phyloP scores from a whole-genome alignment of 2,797 vertebrate genomes.

The Sus cebifrons region DNA sequence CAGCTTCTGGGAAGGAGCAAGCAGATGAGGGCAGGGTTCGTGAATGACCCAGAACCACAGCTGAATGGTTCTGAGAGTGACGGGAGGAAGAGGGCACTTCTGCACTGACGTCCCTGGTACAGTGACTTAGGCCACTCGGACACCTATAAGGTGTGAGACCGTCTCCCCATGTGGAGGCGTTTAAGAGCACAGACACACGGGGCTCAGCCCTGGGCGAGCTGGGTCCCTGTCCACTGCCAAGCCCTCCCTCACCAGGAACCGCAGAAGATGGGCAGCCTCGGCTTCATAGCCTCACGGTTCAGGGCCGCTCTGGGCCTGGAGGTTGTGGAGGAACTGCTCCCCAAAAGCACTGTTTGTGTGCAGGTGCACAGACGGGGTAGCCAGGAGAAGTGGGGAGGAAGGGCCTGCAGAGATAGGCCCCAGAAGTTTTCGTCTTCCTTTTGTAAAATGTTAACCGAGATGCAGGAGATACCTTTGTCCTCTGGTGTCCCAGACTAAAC shows the following conservation, averaged over 20 bases:
- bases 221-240: background rate
- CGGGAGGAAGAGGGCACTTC: background rate
- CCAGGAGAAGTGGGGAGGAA: background rate
- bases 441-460: background rate
- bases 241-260: background rate
- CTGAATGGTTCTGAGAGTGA: background rate
- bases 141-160: background rate
- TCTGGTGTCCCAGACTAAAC: background rate
- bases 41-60: background rate
- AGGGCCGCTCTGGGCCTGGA: background rate
- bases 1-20: background rate
- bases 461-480: background rate
- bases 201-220: background rate
- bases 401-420: background rate
- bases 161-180: background rate
- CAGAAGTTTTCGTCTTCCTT: background rate
- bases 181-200: background rate
- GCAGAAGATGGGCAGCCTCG: background rate
- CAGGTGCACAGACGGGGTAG: rapidly evolving
- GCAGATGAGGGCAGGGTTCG: background rate
- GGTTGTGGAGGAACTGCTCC: background rate
- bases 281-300: rapidly evolving
- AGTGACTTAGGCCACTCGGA: background rate
- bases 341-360: background rate
- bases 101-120: rapidly evolving